Percentiles rank a stretch among this genome's conserved stretches.
Conservation (phyloP, 2,888 invertebrate genomes). For the Eupeodes luniger region DNA sequence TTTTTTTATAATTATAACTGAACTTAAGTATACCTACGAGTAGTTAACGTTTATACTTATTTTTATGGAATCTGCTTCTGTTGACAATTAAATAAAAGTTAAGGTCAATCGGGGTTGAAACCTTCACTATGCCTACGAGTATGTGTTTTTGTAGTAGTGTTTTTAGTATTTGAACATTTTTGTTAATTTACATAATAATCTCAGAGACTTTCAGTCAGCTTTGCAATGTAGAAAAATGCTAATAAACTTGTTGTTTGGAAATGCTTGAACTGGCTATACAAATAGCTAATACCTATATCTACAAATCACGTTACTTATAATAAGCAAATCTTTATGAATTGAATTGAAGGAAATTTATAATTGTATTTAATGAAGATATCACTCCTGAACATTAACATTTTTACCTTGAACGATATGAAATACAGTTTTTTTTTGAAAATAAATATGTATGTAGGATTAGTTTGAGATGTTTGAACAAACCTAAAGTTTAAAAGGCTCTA, state of each 20-base stretch:
- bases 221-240: constrained; percentile 4
- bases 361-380: too few species aligned
- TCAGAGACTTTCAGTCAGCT: background rate
- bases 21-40: background rate
- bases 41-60: background rate
- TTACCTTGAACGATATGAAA: too few species aligned
- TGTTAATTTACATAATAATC: constrained; percentile 6
- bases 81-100: constrained; percentile 18
- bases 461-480: too few species aligned
- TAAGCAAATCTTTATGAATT: background rate
- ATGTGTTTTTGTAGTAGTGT: background rate
- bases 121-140: background rate
- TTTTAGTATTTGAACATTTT: background rate
- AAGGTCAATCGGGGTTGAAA: constrained; percentile 37
- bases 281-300: background rate
- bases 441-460: too few species aligned
- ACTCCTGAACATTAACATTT: too few species aligned
- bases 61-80: constrained; percentile 33
- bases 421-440: too few species aligned
- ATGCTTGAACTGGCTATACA: background rate
- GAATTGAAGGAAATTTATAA: background rate
- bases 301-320: background rate
- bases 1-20: background rate
- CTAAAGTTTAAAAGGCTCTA: too few species aligned
- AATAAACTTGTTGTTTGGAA: constrained; percentile 10